phyloP scores from a whole-genome alignment of 2,888 invertebrate species.

The Ptycholaimellus sp. region DNA sequence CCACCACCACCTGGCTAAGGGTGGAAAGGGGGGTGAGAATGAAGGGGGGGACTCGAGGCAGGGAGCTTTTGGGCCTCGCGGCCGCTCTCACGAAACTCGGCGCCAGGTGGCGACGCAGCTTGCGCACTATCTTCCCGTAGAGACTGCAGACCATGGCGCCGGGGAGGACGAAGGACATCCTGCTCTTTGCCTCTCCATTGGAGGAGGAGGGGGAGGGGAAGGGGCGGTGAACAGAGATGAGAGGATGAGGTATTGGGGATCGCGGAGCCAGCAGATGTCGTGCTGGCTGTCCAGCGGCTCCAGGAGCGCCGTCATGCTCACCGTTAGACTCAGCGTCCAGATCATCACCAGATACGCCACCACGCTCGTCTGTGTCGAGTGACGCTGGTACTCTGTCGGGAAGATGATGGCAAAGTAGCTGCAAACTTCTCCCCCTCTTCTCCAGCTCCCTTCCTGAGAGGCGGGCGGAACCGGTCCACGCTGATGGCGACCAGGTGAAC shows the following conservation, averaged over 20 bases:
- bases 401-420: conserved; percentile 19
- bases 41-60: too few relatives aligned
- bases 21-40: too few relatives aligned
- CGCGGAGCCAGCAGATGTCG: conserved; percentile 15
- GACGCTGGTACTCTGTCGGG: conserved; percentile 16
- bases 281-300: conserved; percentile 8
- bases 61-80: too few relatives aligned
- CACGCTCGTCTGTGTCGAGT: conserved; percentile 13
- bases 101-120: conserved; percentile 14
- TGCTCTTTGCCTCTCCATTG: too few relatives aligned
- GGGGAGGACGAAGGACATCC: conserved; percentile 16
- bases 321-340: conserved; percentile 14
- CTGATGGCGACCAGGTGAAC: conserved; percentile 17
- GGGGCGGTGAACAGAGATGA: too few relatives aligned
- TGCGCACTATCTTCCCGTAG: conserved; percentile 15
- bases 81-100: too few relatives aligned
- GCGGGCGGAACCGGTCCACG: conserved; percentile 12
- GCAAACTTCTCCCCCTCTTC: too few relatives aligned
- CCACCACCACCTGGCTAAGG: too few relatives aligned
- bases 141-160: conserved; percentile 14
- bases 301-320: conserved; percentile 14
- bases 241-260: conserved; percentile 17
- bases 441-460: too few relatives aligned
- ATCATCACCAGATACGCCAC: conserved; percentile 10
- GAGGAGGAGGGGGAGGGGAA: too few relatives aligned